Percentiles rank a stretch among this genome's conserved stretches.
These are phyloP conservation scores for Pachyrhynchus sulphureomaculatus DNA, from an alignment of 1,140 invertebrate genomes.

Conservation along the genomic window DNA sequence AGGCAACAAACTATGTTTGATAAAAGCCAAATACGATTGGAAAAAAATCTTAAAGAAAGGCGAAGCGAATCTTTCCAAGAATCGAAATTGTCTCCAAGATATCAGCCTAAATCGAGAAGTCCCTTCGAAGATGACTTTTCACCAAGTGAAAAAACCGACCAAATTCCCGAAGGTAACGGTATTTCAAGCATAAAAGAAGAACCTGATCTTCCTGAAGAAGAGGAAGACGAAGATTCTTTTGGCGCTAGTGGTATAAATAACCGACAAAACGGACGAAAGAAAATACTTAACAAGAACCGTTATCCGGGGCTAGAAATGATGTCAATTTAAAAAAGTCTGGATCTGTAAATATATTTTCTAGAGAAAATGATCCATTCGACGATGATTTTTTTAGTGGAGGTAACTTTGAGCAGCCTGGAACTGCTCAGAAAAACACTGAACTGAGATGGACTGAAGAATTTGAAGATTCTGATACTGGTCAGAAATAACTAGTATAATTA, in stretches of 20 bases:
- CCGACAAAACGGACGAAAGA: slow-evolving; percentile 11
- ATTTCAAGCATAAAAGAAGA: slow-evolving; percentile 46
- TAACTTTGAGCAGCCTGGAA: background rate
- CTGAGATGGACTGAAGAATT: slow-evolving; percentile 47
- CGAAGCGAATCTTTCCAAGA: slow-evolving; percentile 21
- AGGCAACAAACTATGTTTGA: slow-evolving; percentile 34
- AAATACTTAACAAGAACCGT: slow-evolving; percentile 31
- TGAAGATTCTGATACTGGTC: slow-evolving; percentile 28
- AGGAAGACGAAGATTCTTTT: slow-evolving; percentile 41
- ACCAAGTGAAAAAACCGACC: slow-evolving; percentile 53
- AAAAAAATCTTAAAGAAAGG: slow-evolving; percentile 25
- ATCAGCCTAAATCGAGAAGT: slow-evolving; percentile 57
- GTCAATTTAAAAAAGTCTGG: slow-evolving; percentile 70
- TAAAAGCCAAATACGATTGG: slow-evolving; percentile 24
- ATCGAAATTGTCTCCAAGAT: slow-evolving; percentile 38
- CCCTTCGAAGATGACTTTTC: slow-evolving; percentile 76
- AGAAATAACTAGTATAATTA: slow-evolving; percentile 7
- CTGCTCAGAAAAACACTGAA: slow-evolving; percentile 35
- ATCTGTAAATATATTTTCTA: slow-evolving; percentile 82
- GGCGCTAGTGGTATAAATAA: slow-evolving; percentile 10
- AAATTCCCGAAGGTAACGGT: slow-evolving; percentile 35
- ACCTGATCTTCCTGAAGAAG: slow-evolving; percentile 33
- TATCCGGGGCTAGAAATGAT: slow-evolving; percentile 35
- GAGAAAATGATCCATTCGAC: slow-evolving; percentile 80
- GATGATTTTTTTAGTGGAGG: slow-evolving; percentile 74